A percentile compares a stretch with the other conserved stretches of the same genome.
Evolutionary conservation across 2,797 vertebrate species (phyloP).

Genomic region (Zalophus californianus): DNA sequence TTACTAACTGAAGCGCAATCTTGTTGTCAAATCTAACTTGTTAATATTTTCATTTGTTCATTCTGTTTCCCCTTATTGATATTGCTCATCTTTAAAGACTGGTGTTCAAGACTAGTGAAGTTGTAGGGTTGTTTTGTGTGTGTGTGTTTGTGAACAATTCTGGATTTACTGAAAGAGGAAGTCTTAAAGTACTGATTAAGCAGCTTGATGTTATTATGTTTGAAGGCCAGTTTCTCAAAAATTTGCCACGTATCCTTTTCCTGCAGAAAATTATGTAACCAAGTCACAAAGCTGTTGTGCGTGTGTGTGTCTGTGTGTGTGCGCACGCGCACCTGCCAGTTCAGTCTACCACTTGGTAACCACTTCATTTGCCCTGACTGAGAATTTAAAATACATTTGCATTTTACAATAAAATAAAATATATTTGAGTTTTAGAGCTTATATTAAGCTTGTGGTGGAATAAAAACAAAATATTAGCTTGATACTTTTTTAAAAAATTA

Average conservation of each 20-base stretch:
- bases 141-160: neutral
- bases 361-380: neutral
- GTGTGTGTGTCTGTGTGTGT: accelerated
- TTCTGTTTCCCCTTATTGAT: neutral
- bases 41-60: neutral
- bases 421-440: neutral
- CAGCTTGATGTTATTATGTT: neutral
- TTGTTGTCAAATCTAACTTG: neutral
- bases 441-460: neutral
- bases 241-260: neutral
- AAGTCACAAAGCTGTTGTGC: neutral
- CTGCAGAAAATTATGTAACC: neutral
- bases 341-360: neutral
- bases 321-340: accelerated
- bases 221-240: neutral
- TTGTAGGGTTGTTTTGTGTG: neutral
- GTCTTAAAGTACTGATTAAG: neutral
- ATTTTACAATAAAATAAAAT: neutral
- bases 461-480: neutral
- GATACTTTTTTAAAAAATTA: neutral
- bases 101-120: neutral
- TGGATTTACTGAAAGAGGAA: neutral
- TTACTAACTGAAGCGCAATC: neutral
- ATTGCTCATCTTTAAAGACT: neutral
- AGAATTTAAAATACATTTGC: neutral